Evolutionary conservation across 2,888 invertebrate species (phyloP), one percentile per base, ranked within the genome.

Genomic region (Embidobia sp.): DNA sequence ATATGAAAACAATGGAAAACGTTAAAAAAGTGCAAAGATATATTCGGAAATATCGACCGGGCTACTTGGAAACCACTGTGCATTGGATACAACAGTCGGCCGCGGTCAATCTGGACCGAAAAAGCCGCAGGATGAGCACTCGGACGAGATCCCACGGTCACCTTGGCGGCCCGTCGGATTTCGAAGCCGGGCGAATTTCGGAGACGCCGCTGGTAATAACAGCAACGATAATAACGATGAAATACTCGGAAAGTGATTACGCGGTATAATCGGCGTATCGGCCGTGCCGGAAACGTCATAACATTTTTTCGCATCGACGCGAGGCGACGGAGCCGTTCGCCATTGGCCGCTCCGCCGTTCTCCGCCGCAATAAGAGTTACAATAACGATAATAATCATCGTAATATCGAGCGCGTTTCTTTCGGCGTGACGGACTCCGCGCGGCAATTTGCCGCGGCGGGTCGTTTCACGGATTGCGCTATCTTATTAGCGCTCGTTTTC

Each of bases 401-500:
- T 35, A 61, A 74, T 42, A 66, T 74, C 66, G 74, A 33, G 37
- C 51, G 49, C 42, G 13, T 53, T 74, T 42, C 51, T 57, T 66
- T 55, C 48, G 48, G 49, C 72, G 19, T 61, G 66, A 67, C 46
- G 59, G 70, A 49, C n/a, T 4, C 49, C 33, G 16, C 37, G 55
- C 61, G 55, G 75, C 67, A 66, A 77, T 66, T 66, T 59, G 48
- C 66, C 53, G 11, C 51, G 26, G 57, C 67, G 67, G 31, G 26
- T 57, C 44, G 66, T 72, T 77, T 67, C 66, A 64, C 61, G 67
- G 74, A 51, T 67, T 44, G 74, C 61, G 61, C 67, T 67, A 67
- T 67, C 67, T 66, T 67, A 67, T 75, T 67, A 63, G 15, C 48
- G 75, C 61, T 63, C 75, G 61, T 67, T 75, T 75, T 75, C 74